Conservation (phyloP, 2,113 vertebrate species). For the Struthio camelus region DNA sequence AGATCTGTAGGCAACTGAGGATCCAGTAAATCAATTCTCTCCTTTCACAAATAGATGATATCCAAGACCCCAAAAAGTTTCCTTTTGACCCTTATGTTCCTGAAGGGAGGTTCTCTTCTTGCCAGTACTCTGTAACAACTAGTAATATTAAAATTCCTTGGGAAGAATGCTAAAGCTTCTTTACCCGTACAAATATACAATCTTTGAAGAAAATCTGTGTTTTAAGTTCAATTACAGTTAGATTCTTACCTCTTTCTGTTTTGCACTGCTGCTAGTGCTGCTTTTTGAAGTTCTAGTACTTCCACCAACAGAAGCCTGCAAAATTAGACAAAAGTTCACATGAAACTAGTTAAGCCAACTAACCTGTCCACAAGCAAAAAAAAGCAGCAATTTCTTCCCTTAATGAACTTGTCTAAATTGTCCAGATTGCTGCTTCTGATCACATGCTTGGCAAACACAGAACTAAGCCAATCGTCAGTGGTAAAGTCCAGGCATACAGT, state of each 20-base stretch:
- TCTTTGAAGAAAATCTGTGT: too few species aligned
- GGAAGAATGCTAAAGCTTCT: not conserved
- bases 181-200: rapidly evolving
- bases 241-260: slow-evolving; percentile 70
- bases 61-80: not conserved
- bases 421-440: slow-evolving; percentile 2
- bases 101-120: not conserved
- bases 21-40: not conserved
- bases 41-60: not conserved
- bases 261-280: slow-evolving; percentile 16
- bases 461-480: not conserved
- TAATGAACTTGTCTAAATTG: not conserved
- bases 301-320: slow-evolving; percentile 57
- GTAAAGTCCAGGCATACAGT: not conserved
- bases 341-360: not conserved
- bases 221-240: rapidly evolving
- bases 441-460: not conserved
- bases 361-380: not conserved
- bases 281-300: slow-evolving; percentile 49
- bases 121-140: not conserved
- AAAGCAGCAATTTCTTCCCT: not conserved
- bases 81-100: not conserved
- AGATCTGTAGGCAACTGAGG: not conserved
- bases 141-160: not conserved
- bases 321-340: slow-evolving; percentile 24